phyloP scores from a whole-genome alignment of 2,113 vertebrate genomes.

The cattle (Bos taurus) region ARS-UCD2.0 NC_037331.1:83247501-83248000 shows the following conservation, averaged over 20 bases:
- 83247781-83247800: background rate
- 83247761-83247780: background rate
- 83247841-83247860: background rate
- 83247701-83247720: background rate
- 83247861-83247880: background rate
- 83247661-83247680: background rate
- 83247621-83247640: background rate
- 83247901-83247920: background rate
- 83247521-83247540: background rate
- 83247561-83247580: background rate
- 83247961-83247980: background rate
- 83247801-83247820: background rate
- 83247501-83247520: background rate
- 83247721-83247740: background rate
- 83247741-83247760: background rate
- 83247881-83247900: background rate
- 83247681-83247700: background rate
- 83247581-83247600: background rate
- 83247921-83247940: background rate
- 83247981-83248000: background rate
- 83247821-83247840: background rate
- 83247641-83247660: background rate
- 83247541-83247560: background rate
- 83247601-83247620: background rate
- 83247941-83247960: background rate